Percentiles rank a stretch among this genome's conserved stretches.
Conservation (phyloP, 1,140 invertebrate genomes). For the Aculops lycopersici region DNA sequence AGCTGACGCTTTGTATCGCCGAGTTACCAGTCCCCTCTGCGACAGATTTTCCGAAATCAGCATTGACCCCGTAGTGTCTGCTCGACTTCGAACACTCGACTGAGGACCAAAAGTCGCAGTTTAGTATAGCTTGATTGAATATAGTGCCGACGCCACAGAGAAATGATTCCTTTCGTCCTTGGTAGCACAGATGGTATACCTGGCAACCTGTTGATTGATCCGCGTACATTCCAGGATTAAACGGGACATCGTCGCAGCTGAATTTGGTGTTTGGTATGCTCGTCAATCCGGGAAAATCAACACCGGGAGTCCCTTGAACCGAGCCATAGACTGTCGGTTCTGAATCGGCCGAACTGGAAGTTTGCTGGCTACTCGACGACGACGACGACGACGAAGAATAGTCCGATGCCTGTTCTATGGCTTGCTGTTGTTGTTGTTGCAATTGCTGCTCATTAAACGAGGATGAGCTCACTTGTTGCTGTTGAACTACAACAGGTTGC, state of each 20-base stretch:
- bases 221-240: constrained; percentile 15
- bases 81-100: constrained; percentile 9
- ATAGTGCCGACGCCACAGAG: constrained; percentile 55
- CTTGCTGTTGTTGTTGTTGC: neutral
- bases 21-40: no score
- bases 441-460: no score
- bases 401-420: neutral
- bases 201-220: constrained; percentile 11
- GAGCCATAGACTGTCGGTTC: constrained; percentile 6
- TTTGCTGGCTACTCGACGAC: neutral
- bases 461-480: no score
- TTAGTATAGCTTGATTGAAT: constrained; percentile 31
- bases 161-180: constrained; percentile 42
- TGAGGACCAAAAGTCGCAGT: constrained; percentile 11
- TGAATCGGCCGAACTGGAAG: neutral
- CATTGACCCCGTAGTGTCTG: constrained; percentile 8
- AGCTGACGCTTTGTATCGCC: no score
- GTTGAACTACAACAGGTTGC: no score
- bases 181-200: constrained; percentile 16
- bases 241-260: constrained; percentile 12
- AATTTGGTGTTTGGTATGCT: constrained; percentile 14
- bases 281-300: constrained; percentile 14
- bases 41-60: constrained; percentile 9
- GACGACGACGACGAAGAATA: neutral
- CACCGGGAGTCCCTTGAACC: constrained; percentile 8